phyloP scores from a whole-genome alignment of 2,113 vertebrate species.

The Paradoxurus hermaphroditus region DNA sequence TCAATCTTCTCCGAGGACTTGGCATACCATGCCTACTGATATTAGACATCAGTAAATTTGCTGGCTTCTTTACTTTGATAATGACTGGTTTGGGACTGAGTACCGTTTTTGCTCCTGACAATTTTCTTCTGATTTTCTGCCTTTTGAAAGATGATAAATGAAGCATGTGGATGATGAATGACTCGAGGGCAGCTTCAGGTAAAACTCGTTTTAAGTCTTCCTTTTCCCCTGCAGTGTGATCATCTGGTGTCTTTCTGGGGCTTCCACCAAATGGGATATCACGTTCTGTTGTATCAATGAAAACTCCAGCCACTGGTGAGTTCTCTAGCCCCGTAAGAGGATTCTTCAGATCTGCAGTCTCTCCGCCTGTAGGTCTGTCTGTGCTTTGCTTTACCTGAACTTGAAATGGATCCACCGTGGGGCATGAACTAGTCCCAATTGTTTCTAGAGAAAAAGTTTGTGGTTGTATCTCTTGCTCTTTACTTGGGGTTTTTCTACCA shows the following conservation, averaged over 20 bases:
- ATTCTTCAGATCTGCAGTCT: not conserved
- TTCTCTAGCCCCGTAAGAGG: not conserved
- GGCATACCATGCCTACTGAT: not conserved
- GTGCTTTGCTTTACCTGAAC: not conserved
- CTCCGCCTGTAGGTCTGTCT: not conserved
- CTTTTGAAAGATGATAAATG: not conserved
- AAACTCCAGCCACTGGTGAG: not conserved
- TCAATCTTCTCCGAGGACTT: not conserved
- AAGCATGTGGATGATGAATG: not conserved
- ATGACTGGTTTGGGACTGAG: not conserved
- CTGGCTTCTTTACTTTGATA: conserved; percentile 13
- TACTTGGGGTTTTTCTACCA: not conserved
- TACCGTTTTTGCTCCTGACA: not conserved
- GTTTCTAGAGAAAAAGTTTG: not conserved
- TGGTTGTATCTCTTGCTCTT: not conserved
- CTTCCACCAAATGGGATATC: not conserved
- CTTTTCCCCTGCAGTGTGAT: not conserved
- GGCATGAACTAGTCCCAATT: not conserved
- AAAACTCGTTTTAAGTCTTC: not conserved
- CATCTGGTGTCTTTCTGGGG: not conserved
- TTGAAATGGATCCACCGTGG: not conserved
- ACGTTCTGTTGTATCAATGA: not conserved
- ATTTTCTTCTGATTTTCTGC: not conserved
- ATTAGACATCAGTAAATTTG: not conserved
- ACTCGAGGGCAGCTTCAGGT: not conserved